Percentiles rank a stretch among this genome's conserved stretches.
Conservation (phyloP, 2,113 vertebrate species). For the Peromyscus californicus region DNA sequence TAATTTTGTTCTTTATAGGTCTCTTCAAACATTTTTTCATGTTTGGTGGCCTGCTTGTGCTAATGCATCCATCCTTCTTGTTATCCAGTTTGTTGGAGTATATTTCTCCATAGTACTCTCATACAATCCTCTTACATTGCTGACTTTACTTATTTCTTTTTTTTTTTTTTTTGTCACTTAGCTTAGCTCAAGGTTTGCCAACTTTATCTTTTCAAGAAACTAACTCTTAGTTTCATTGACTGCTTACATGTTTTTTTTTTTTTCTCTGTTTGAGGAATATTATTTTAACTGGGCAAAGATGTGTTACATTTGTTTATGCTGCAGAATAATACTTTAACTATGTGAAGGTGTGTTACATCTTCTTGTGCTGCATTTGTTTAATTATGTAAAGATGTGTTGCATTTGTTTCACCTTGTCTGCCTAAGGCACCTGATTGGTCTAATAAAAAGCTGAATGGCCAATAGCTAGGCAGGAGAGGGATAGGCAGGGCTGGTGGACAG, state of each 20-base stretch:
- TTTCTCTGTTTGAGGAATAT: background rate
- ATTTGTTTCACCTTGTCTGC: too few species aligned
- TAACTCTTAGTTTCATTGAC: background rate
- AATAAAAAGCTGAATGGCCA: too few species aligned
- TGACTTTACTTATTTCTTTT: background rate
- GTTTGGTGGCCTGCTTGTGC: background rate
- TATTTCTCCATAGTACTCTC: background rate
- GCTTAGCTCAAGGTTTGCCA: background rate
- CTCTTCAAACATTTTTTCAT: background rate
- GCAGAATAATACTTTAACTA: too few species aligned
- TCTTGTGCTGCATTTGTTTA: too few species aligned
- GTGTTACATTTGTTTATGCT: too few species aligned
- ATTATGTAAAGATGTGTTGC: too few species aligned
- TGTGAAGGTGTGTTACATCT: too few species aligned
- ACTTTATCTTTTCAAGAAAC: background rate
- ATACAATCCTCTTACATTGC: background rate
- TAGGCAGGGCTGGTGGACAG: too few species aligned
- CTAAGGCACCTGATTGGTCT: too few species aligned
- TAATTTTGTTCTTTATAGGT: background rate
- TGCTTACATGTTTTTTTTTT: background rate
- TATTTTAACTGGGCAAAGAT: background rate
- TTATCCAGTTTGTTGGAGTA: background rate
- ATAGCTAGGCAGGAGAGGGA: too few species aligned
- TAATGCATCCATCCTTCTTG: background rate
- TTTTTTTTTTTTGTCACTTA: background rate